Percentiles rank a stretch among this genome's conserved stretches.
Conservation (phyloP, 2,888 invertebrate species). For the Drosophila barbarae region DNA sequence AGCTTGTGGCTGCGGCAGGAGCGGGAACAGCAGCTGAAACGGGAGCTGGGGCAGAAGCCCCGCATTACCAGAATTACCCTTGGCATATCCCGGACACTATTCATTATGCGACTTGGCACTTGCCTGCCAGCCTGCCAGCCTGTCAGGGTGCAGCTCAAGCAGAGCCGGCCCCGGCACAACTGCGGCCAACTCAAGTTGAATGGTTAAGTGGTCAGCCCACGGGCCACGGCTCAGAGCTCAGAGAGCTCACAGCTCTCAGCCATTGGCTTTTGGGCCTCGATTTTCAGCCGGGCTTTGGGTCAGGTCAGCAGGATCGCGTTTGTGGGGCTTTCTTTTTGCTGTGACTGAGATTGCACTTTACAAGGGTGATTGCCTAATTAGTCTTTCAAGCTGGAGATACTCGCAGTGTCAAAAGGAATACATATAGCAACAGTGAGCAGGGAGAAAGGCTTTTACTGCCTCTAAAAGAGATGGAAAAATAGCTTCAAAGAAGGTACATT, state of each 20-base stretch:
- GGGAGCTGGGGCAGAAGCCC: constrained; percentile 11
- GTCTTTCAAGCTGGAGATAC: constrained; percentile 11
- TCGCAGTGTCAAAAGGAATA: background rate
- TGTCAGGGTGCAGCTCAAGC: constrained; percentile 40
- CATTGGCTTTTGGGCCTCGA: constrained; percentile 8
- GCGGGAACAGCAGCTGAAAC: constrained; percentile 5
- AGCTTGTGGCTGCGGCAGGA: constrained; percentile 35
- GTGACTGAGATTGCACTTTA: constrained; percentile 31
- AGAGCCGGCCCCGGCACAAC: constrained; percentile 15
- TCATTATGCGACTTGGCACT: constrained; percentile 69
- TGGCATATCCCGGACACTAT: constrained; percentile 50
- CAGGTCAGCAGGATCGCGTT: constrained; percentile 16
- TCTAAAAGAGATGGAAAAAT: background rate
- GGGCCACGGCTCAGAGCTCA: constrained; percentile 2
- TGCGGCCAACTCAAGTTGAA: constrained; percentile 35
- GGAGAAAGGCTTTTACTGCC: background rate
- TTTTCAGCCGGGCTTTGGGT: constrained; percentile 10
- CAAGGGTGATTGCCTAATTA: constrained; percentile 38
- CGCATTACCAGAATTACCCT: constrained; percentile 49
- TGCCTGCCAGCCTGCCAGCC: constrained; percentile 58
- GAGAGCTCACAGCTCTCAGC: constrained; percentile 9
- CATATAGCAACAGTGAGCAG: background rate
- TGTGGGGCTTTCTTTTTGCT: constrained; percentile 9
- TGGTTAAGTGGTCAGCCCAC: constrained; percentile 41
- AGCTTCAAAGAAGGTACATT: background rate